phyloP scores from a whole-genome alignment of 2,113 vertebrate genomes.

The Brachypteracias leptosomus region DNA sequence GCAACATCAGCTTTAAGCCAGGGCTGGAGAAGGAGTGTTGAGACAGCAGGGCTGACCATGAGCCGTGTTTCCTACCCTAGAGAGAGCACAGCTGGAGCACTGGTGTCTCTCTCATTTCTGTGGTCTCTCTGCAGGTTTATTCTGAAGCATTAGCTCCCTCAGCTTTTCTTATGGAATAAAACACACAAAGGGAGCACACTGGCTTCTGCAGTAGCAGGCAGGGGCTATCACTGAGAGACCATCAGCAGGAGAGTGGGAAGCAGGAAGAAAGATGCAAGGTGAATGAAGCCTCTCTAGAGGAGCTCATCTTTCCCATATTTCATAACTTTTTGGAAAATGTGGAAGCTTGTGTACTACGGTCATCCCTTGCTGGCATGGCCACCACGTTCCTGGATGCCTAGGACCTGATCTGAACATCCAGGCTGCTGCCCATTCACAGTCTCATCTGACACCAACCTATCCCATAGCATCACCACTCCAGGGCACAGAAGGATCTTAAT shows the following conservation, averaged over 20 bases:
- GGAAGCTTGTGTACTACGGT: too few relatives aligned
- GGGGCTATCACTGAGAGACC: too few relatives aligned
- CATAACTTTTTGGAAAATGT: neutral
- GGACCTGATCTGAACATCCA: neutral
- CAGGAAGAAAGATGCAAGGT: neutral
- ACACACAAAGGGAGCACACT: accelerated
- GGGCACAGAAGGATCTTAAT: neutral
- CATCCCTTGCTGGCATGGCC: neutral
- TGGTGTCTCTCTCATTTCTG: neutral
- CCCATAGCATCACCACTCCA: neutral
- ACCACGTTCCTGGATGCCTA: neutral
- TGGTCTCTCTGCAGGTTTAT: neutral
- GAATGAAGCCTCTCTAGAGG: neutral
- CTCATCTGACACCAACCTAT: neutral
- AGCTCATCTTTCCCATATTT: neutral
- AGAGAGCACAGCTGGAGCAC: neutral
- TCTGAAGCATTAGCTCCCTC: neutral
- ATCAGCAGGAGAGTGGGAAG: neutral
- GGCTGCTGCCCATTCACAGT: neutral
- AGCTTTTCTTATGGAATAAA: neutral
- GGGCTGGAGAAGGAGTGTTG: neutral
- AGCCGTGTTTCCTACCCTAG: neutral
- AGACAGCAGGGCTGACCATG: neutral
- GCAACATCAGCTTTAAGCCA: neutral
- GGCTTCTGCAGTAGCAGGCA: neutral